A percentile compares a stretch with the other conserved stretches of the same genome.
Conservation (phyloP, 2,797 vertebrate genomes). For the Pyrocephalus nanus region DNA sequence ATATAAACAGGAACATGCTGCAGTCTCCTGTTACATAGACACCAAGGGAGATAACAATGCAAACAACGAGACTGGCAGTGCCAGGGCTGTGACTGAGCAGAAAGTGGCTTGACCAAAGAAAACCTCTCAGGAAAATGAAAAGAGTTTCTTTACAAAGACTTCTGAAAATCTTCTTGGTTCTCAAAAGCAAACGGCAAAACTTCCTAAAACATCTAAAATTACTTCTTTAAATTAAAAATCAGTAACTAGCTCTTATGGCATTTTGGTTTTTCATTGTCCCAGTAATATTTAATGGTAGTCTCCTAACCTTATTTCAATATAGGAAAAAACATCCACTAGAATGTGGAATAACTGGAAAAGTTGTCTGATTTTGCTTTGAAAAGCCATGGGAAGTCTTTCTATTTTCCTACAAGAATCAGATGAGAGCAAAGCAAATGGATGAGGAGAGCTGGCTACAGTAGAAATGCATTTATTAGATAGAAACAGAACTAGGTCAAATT, state of each 20-base stretch:
- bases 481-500: conserved; percentile 1
- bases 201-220: background rate
- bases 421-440: background rate
- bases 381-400: background rate
- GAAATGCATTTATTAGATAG: background rate
- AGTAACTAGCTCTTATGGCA: background rate
- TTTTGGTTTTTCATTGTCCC: background rate
- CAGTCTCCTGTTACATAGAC: background rate
- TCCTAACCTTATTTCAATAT: background rate
- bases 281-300: background rate
- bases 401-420: background rate
- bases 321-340: background rate
- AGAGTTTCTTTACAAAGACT: background rate
- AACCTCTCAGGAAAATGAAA: background rate
- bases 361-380: background rate
- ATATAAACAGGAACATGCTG: accelerated
- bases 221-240: background rate
- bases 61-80: background rate
- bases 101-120: background rate
- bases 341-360: background rate
- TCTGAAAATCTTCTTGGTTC: background rate
- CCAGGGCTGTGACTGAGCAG: background rate
- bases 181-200: background rate
- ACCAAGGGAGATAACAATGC: accelerated
- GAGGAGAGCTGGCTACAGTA: background rate